Evolutionary conservation across 2,888 invertebrate species (phyloP), one percentile per base, ranked within the genome.

Genomic region (Tenthredo livida): DNA sequence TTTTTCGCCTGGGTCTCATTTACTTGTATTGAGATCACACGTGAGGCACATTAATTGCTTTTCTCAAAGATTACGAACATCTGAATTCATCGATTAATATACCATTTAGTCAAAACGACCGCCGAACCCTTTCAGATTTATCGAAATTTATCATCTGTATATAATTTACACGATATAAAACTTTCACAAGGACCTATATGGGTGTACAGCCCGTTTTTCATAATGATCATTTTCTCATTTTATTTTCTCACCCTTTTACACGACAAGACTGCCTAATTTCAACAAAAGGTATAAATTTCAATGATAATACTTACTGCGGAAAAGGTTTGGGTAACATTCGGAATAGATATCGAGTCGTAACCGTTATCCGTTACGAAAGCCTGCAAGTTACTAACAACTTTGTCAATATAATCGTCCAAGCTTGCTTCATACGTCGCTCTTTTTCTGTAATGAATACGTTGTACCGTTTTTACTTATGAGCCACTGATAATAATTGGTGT

Each of bases 381-480:
- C 67, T 83, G 83, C 47, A 83, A 12, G 21, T 43, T 25, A 17
- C 10, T 2, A 4, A 83, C 29, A 21, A 47, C 17, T 9, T 50
- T 25, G 67, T 83, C 83, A 21, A 83, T 29, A 17, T 67, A 83
- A 9, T 65, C 70, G 83, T 70, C 50, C 3, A 83, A 43, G 33
- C 3, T 70, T 9, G 83, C 65, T 33, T 15, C 25, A 50, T 47
- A 50, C 4, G 82, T 43, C 9, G 43, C 7, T 10, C 50, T 47
- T 25, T 67, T 70, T 47, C 83, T 83, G 50, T 80, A 65, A 77
- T 43, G 7, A 73, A 4, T 70, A 61, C 61, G 12, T 21, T 61
- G 5, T 15, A 29, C 7, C 15, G 17, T 67, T 67, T 33, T 67
- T 67, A 67, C 29, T 29, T 12, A 25, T n/a, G 0, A 3, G 33